Conservation (phyloP, 2,113 vertebrate genomes). For the Astatoreochromis straeleni region DNA sequence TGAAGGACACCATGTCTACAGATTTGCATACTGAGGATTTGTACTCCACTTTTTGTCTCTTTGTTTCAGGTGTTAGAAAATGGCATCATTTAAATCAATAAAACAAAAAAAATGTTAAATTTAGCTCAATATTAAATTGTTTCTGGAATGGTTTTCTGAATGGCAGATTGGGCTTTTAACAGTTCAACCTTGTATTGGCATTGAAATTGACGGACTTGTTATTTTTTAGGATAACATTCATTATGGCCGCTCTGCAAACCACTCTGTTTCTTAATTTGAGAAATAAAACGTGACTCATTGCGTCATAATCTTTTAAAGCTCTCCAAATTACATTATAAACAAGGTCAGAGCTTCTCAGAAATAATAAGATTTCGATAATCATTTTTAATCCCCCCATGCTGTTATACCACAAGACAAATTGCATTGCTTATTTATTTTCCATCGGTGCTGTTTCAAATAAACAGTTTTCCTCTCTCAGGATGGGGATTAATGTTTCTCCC, state of each 20-base stretch:
- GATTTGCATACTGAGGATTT: not conserved
- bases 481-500: not conserved
- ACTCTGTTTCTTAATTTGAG: conserved; percentile 22
- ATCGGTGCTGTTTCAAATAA: conserved; percentile 14
- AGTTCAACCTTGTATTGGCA: conserved; percentile 26
- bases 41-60: not conserved
- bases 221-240: conserved; percentile 14
- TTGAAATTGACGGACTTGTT: conserved; percentile 15
- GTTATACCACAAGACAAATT: conserved; percentile 31
- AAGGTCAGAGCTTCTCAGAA: conserved; percentile 55
- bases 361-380: conserved; percentile 53
- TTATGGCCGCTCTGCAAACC: not conserved
- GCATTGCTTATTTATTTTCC: conserved; percentile 35
- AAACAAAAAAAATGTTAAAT: not conserved
- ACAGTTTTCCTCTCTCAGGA: conserved; percentile 6
- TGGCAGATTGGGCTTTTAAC: not conserved
- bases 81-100: not conserved
- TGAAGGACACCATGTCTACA: not conserved
- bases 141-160: not conserved
- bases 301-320: conserved; percentile 57
- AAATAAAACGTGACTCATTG: conserved; percentile 42
- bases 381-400: conserved; percentile 40
- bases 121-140: not conserved
- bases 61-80: not conserved
- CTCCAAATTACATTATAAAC: conserved; percentile 58